Base-by-base conservation (phyloP, 2,888 invertebrate species). In the Graphium colonna region DNA sequence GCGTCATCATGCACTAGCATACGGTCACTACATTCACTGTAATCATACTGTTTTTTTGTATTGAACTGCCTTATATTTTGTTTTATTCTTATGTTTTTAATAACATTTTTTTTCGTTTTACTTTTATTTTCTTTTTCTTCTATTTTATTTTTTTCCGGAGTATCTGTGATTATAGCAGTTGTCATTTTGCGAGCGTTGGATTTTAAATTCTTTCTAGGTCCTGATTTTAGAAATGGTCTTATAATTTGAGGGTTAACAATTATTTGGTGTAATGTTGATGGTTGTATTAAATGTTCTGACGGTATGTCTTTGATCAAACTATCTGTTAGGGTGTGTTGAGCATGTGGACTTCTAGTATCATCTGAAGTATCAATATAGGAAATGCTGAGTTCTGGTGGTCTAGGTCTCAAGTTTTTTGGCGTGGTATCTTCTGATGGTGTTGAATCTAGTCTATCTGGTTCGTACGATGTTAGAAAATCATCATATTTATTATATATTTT, bases 121-220 rank as follows among this genome's bases (percentile, higher is more conserved):
- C 9, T 33, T 33, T 1, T 33, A 33, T 9, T 10, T 9, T 33
- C 33, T 33, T 33, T 33, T 9, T 33, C 33, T 33, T 33, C 10
- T 33, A 33, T 2, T 33, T 33, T 33, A 5, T 54, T 28, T 54
- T 57, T 51, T 54, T 51, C 42, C 43, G 45, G 54, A 9, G 49
- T 54, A 51, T 48, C 48, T 36, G 54, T 55, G 52, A 55, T 56
- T 52, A 56, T 55, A 18, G 54, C 55, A 55, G 52, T 54, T 28
- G 55, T 54, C 31, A 47, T 48, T 58, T 53, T 53, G 38, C 52
- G 46, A 33, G 3, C 8, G 8, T 49, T 49, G 44, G 41, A 28
- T 56, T 31, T 17, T 41, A 52, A 40, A 49, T 44, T 17, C 46
- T 58, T 49, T 52, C 55, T 49, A 45, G 54, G 51, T 52, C 31